Conservation (phyloP, 2,797 vertebrate species). For the Orestias chungarensis region DNA sequence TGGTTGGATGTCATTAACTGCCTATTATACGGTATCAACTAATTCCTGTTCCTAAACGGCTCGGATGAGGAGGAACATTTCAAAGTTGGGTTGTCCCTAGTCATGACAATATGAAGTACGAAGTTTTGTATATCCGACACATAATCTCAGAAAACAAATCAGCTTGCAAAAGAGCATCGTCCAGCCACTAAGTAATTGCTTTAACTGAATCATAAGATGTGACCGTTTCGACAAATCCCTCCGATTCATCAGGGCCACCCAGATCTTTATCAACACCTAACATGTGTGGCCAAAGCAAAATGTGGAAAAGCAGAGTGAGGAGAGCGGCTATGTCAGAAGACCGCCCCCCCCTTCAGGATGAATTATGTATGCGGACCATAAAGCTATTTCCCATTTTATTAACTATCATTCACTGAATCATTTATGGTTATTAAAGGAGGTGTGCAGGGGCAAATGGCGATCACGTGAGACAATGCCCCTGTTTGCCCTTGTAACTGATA, state of each 20-base stretch:
- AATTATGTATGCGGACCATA: slow-evolving; percentile 59
- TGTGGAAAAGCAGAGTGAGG: slow-evolving; percentile 40
- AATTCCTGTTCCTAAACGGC: too few relatives aligned
- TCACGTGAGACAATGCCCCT: slow-evolving; percentile 48
- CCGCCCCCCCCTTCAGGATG: slow-evolving; percentile 32
- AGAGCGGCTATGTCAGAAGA: slow-evolving; percentile 36
- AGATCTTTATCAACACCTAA: slow-evolving; percentile 22
- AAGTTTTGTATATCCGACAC: slow-evolving; percentile 12
- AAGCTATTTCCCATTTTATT: slow-evolving; percentile 64
- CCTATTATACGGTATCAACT: neutral
- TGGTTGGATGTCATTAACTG: neutral
- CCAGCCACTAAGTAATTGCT: neutral
- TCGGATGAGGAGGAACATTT: too few relatives aligned
- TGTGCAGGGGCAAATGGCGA: slow-evolving; percentile 52
- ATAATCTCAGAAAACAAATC: slow-evolving; percentile 15
- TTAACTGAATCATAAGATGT: slow-evolving; percentile 9
- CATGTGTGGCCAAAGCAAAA: slow-evolving; percentile 30
- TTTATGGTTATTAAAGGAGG: slow-evolving; percentile 55
- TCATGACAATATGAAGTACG: neutral
- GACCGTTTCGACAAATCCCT: slow-evolving; percentile 15
- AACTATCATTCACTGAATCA: slow-evolving; percentile 54
- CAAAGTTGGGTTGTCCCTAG: neutral
- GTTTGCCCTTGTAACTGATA: slow-evolving; percentile 61
- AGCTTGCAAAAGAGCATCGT: slow-evolving; percentile 5
- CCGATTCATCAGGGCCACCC: slow-evolving; percentile 7